These are phyloP conservation scores for Heteromormyrus szaboi DNA, from an alignment of 2,797 vertebrate species.

Conservation along the genomic window DNA sequence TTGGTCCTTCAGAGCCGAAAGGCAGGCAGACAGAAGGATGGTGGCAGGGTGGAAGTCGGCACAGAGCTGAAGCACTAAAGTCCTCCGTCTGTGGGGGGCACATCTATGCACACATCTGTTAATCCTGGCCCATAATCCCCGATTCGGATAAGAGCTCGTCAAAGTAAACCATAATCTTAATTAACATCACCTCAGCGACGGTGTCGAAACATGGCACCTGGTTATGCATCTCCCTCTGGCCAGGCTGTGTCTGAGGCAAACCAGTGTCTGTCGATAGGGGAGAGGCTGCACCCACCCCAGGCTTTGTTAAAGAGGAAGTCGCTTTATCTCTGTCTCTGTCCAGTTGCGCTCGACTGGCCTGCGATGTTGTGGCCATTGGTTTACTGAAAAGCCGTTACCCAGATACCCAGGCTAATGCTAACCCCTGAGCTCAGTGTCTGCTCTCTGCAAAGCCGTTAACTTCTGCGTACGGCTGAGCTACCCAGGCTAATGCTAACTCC, in stretches of 20 bases:
- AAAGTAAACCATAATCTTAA: constrained; percentile 39
- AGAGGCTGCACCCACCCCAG: not conserved
- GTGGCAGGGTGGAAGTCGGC: constrained; percentile 13
- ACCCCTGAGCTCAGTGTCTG: not conserved
- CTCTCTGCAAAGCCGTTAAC: no score
- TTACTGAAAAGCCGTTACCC: not conserved
- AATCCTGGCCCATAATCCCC: constrained; percentile 36
- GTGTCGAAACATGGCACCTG: constrained; percentile 38
- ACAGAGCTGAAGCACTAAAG: not conserved
- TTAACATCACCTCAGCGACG: constrained; percentile 43
- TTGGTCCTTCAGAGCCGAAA: constrained; percentile 28
- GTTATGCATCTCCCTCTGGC: constrained; percentile 3
- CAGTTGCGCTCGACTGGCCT: not conserved
- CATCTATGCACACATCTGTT: constrained; percentile 40
- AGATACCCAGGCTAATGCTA: not conserved
- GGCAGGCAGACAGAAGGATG: constrained; percentile 21
- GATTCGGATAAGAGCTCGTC: constrained; percentile 32
- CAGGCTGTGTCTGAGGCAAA: not conserved
- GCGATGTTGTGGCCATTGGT: not conserved
- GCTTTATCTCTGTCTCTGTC: constrained; percentile 1
- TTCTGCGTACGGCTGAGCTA: no score
- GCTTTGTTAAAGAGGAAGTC: not conserved
- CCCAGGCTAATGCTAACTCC: no score
- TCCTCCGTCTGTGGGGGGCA: constrained; percentile 14
- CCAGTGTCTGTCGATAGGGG: constrained; percentile 31